These are phyloP conservation scores for Perithous albicinctus DNA, from an alignment of 2,888 invertebrate genomes.

Conservation along the genomic window DNA sequence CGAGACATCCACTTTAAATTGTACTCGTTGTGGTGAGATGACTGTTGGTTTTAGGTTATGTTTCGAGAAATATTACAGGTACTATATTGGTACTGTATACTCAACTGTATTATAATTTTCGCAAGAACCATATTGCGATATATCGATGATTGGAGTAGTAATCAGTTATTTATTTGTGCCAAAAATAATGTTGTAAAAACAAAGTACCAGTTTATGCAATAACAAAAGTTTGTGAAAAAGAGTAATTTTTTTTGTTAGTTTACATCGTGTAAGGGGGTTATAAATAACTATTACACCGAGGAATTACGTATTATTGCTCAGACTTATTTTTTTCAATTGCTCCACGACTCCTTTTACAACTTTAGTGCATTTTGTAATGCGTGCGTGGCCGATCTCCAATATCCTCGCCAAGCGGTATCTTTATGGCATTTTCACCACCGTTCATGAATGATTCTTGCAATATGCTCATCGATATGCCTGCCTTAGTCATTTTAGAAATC, in stretches of 20 bases:
- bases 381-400: conserved; percentile 36
- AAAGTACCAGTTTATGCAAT: too few relatives aligned
- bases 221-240: background rate
- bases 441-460: conserved; percentile 15
- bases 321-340: conserved; percentile 12
- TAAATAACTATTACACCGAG: background rate
- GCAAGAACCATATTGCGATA: too few relatives aligned
- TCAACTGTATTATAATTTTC: too few relatives aligned
- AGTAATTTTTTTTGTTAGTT: background rate
- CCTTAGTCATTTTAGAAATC: conserved; percentile 48
- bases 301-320: conserved; percentile 1
- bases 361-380: conserved; percentile 38
- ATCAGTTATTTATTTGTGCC: too few relatives aligned
- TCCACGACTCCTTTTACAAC: conserved; percentile 25
- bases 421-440: conserved; percentile 30
- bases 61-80: too few relatives aligned
- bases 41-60: too few relatives aligned
- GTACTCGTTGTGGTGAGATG: too few relatives aligned
- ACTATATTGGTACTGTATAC: too few relatives aligned
- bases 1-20: too few relatives aligned
- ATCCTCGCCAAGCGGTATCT: conserved; percentile 46
- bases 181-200: too few relatives aligned
- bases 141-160: too few relatives aligned
- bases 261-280: background rate
- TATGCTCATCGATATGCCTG: conserved; percentile 25